Evolutionary conservation across 2,113 vertebrate genomes (phyloP), one percentile per base, ranked within the genome.

Genomic region (human (Homo sapiens)): DNA sequence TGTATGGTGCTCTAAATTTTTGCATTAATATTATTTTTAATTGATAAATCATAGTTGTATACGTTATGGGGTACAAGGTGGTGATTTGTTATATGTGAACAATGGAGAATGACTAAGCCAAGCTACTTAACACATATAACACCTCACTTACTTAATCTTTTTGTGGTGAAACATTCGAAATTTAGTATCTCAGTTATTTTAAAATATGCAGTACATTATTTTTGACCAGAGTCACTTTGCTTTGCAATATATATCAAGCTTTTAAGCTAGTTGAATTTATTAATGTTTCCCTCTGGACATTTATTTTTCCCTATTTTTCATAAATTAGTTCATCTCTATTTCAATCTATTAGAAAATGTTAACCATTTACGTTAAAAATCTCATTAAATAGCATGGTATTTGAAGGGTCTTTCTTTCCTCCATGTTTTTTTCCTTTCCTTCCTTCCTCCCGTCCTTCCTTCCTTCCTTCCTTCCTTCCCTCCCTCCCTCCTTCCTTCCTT

Each of bases 401-500:
- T 64, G 9, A 10, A 23, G 1, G 8, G 3, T 27, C 17, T 59
- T 68, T 35, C 40, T 17, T 73, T 72, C 3, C 8, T 52, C 38
- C 0, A 11, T 38, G 0, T 2, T n/a, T 16, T 1, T 5, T 35
- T n/a, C 22, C 20, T 8, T 48, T 38, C 22, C 16, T 27, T 25
- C 2, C 27, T 45, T 25, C 40, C 23, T 72, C 38, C 3, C 23
- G 30, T 0, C 61, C 11, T 30, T 13, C 61, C 25, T 5, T 1
- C 61, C 25, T 6, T 2, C 59, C 59, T 4, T 11, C 59, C 27
- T 13, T 13, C 27, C 27, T 20, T 23, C 7, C 22, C 11, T 13
- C 4, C 23, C 9, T 59, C 10, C 8, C 57, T 9, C 25, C 55
- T 23, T 2, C 22, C 27, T 13, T 11, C 23, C 23, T 59, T 25